These are phyloP conservation scores for Caradrina kadenii DNA, from an alignment of 2,888 invertebrate genomes.

Conservation along the genomic window DNA sequence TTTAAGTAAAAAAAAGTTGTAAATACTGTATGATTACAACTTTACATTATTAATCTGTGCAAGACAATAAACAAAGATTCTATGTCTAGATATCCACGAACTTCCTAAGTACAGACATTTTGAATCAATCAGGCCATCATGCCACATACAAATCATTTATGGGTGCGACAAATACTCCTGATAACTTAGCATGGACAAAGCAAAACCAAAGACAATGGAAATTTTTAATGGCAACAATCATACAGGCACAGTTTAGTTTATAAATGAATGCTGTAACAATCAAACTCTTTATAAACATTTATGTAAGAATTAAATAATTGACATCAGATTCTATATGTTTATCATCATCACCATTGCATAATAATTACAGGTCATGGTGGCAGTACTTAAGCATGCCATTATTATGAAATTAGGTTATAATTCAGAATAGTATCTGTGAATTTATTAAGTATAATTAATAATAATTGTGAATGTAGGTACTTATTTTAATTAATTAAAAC, in stretches of 20 bases:
- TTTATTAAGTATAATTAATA: not conserved
- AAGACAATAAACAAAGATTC: not conserved
- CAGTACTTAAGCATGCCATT: conserved; percentile 5
- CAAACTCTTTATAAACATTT: conserved; percentile 48
- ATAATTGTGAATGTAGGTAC: not conserved
- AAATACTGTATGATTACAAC: not conserved
- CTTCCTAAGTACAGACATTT: not conserved
- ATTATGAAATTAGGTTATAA: conserved; percentile 1
- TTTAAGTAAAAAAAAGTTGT: too few species aligned
- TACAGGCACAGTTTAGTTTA: conserved; percentile 60
- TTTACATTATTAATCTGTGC: not conserved
- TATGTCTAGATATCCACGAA: not conserved
- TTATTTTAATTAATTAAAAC: conserved; percentile 6
- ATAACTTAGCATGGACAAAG: conserved; percentile 34
- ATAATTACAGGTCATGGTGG: conserved; percentile 33
- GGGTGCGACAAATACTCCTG: conserved; percentile 26
- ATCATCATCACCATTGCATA: conserved; percentile 30
- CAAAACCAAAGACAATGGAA: conserved; percentile 65
- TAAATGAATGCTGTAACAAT: conserved; percentile 60
- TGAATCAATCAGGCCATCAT: conserved; percentile 8
- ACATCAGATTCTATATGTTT: conserved; percentile 10
- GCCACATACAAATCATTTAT: conserved; percentile 39
- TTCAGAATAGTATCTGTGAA: conserved; percentile 6
- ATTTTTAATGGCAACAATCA: conserved; percentile 65
- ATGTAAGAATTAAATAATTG: conserved; percentile 31